phyloP scores from a whole-genome alignment of 2,888 invertebrate genomes.

The Carpatolechia fugitivella region DNA sequence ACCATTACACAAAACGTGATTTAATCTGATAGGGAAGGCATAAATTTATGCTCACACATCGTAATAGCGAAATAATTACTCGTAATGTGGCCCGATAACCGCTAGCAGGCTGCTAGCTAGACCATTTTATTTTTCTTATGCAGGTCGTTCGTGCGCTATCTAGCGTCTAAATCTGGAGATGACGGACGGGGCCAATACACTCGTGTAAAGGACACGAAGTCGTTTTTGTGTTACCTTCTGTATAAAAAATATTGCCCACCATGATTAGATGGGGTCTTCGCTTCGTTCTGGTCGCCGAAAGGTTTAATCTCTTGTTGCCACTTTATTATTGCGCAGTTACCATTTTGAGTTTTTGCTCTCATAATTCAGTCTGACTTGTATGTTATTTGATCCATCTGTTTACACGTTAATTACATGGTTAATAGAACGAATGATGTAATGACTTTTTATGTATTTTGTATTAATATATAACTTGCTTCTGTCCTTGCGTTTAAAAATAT shows the following conservation, averaged over 20 bases:
- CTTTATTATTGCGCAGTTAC: slow-evolving; percentile 8
- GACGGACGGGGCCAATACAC: slow-evolving; percentile 14
- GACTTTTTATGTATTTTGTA: too few relatives aligned
- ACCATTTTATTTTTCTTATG: slow-evolving; percentile 10
- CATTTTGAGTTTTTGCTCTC: slow-evolving; percentile 10
- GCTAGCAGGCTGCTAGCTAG: background rate
- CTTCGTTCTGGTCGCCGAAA: slow-evolving; percentile 7
- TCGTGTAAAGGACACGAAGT: background rate
- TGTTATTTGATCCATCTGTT: slow-evolving; percentile 9
- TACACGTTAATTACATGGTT: slow-evolving; percentile 2
- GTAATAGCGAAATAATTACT: slow-evolving; percentile 6
- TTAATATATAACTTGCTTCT: too few relatives aligned
- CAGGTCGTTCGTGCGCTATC: slow-evolving; percentile 19
- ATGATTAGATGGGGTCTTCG: background rate
- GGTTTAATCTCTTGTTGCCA: slow-evolving; percentile 13
- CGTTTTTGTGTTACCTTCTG: background rate
- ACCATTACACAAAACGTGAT: background rate
- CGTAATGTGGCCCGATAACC: too few relatives aligned
- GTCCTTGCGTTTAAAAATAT: too few relatives aligned
- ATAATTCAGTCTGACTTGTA: background rate
- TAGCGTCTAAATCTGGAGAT: slow-evolving; percentile 22
- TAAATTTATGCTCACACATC: slow-evolving; percentile 12
- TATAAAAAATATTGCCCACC: background rate
- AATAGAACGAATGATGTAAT: background rate
- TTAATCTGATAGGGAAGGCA: background rate